phyloP scores from a whole-genome alignment of 2,888 invertebrate species.

The Cataglyphis livida region DNA sequence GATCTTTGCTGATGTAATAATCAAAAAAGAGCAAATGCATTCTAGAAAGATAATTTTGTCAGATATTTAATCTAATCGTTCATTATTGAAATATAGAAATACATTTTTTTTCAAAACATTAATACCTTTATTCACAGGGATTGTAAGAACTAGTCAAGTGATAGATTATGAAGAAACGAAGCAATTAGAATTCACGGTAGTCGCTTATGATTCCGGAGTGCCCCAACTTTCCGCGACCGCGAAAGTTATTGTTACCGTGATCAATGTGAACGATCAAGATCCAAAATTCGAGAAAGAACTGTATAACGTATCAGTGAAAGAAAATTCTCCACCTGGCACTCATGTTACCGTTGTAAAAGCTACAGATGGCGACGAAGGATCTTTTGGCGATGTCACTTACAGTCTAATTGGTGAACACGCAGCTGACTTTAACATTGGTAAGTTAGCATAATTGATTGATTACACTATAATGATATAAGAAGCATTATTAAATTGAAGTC shows the following conservation, averaged over 20 bases:
- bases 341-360: slow-evolving; percentile 91
- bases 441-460: slow-evolving; percentile 4
- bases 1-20: neutral
- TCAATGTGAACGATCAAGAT: slow-evolving; percentile 95
- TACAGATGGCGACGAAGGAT: slow-evolving; percentile 91
- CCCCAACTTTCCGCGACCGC: slow-evolving; percentile 94
- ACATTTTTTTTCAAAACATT: neutral
- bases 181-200: slow-evolving; percentile 91
- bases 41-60: neutral
- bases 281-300: slow-evolving; percentile 90
- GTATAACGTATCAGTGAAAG: slow-evolving; percentile 91
- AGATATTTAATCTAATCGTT: neutral
- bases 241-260: slow-evolving; percentile 91
- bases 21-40: neutral
- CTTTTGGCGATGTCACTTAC: slow-evolving; percentile 93
- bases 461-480: neutral
- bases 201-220: slow-evolving; percentile 94
- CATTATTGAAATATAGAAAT: neutral
- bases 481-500: neutral
- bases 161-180: slow-evolving; percentile 95
- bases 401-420: slow-evolving; percentile 91
- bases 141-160: slow-evolving; percentile 91
- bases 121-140: slow-evolving; percentile 86
- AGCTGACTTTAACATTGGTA: slow-evolving; percentile 91
- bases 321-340: slow-evolving; percentile 92